Evolutionary conservation across 2,113 vertebrate genomes (phyloP).

Genomic region (Procavia capensis): DNA sequence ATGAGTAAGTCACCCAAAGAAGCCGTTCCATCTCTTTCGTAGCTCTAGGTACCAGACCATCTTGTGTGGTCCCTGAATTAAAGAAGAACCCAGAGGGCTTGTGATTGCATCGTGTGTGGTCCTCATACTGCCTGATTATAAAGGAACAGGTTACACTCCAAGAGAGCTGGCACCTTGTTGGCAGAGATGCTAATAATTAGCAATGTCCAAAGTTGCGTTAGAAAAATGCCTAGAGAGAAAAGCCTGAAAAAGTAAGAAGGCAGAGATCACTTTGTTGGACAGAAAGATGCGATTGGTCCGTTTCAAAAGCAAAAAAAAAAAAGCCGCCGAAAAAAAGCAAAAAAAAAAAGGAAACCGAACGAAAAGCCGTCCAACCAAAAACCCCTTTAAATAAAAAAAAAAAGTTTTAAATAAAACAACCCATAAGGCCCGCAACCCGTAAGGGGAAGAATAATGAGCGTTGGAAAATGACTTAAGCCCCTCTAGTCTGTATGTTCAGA

Average conservation of each 20-base stretch:
- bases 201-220: not conserved
- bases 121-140: not conserved
- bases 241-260: conserved; percentile 41
- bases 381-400: too few relatives aligned
- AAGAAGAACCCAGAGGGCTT: not conserved
- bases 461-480: not conserved
- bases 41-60: not conserved
- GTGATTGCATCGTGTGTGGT: not conserved
- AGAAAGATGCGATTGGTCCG: not conserved
- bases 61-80: not conserved
- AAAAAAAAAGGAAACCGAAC: too few relatives aligned
- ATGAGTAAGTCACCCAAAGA: not conserved
- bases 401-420: too few relatives aligned
- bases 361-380: too few relatives aligned
- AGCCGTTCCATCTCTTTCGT: not conserved
- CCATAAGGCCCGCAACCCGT: too few relatives aligned
- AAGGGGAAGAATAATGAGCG: not conserved
- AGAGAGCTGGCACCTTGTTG: not conserved
- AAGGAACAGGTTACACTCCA: not conserved
- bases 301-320: not conserved
- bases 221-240: conserved; percentile 19
- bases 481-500: not conserved
- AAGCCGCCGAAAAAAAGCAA: too few relatives aligned
- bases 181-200: not conserved
- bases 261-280: not conserved